These are phyloP conservation scores for human (Homo sapiens) DNA, from an alignment of 2,113 vertebrate species.

Conservation along the genomic window GRCh38 chr13:51109501-51110000, in stretches of 20 bases:
- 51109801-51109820: not conserved
- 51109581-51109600: not conserved
- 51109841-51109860: fast-evolving
- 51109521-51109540: not conserved
- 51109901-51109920: not conserved
- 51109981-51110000: not conserved
- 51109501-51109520: not conserved
- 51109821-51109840: not conserved
- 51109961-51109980: not conserved
- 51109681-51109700: not conserved
- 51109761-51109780: not conserved
- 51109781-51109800: not conserved
- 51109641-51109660: not conserved
- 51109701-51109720: not conserved
- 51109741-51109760: not conserved
- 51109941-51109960: not conserved
- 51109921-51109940: not conserved
- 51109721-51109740: not conserved
- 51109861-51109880: not conserved
- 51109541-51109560: not conserved
- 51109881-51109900: not conserved
- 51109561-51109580: not conserved
- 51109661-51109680: not conserved
- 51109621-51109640: not conserved
- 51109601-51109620: too few species aligned